Conservation (phyloP, 2,888 invertebrate genomes). For the Diogma glabrata region DNA sequence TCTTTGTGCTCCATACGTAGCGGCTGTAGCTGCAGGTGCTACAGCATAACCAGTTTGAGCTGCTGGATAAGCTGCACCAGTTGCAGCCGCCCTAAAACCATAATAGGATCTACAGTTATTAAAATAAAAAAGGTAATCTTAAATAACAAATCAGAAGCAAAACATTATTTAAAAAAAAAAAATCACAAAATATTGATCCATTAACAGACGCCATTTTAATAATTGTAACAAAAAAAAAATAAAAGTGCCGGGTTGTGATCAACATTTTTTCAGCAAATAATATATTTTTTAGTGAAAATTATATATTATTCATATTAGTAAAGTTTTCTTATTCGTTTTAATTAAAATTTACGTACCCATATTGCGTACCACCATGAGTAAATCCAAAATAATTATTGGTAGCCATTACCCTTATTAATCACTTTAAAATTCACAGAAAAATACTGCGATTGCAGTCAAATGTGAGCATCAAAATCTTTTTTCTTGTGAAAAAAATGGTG, state of each 20-base stretch:
- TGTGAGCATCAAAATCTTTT: no score
- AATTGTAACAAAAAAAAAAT: slow-evolving; percentile 1
- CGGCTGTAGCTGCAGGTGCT: slow-evolving; percentile 69
- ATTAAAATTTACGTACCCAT: slow-evolving; percentile 53
- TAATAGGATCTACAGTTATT: no score
- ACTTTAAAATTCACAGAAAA: no score
- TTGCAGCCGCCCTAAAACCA: slow-evolving; percentile 49
- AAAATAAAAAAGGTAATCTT: neutral
- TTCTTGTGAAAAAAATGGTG: no score
- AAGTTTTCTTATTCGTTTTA: neutral
- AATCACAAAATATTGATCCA: slow-evolving; percentile 10
- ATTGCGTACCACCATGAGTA: slow-evolving; percentile 87
- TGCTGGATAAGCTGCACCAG: slow-evolving; percentile 71
- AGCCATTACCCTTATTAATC: slow-evolving; percentile 63
- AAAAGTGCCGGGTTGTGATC: slow-evolving; percentile 9
- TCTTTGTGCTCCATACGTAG: slow-evolving; percentile 73
- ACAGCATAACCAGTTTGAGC: slow-evolving; percentile 77
- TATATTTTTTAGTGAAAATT: no score
- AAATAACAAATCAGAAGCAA: slow-evolving; percentile 2
- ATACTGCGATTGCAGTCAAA: no score
- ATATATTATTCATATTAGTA: no score
- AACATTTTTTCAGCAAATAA: neutral
- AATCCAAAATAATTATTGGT: slow-evolving; percentile 93
- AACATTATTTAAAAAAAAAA: no score
- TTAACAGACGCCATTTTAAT: slow-evolving; percentile 10